phyloP scores from a whole-genome alignment of 2,113 vertebrate species.

The Cyphomyrus discorhynchus region DNA sequence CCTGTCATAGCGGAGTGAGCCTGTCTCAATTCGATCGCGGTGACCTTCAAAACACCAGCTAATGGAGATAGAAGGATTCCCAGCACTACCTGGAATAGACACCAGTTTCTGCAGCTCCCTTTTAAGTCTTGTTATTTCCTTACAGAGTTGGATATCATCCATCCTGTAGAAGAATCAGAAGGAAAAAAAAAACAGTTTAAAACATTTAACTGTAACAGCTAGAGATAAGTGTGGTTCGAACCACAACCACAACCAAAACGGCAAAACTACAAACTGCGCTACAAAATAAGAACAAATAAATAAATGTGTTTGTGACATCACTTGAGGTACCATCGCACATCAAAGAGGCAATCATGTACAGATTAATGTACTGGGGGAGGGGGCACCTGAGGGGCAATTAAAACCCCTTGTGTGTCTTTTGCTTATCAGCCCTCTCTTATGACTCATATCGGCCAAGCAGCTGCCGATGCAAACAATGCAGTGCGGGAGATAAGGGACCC shows the following conservation, averaged over 20 bases:
- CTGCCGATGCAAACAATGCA: neutral
- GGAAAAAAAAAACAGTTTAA: neutral
- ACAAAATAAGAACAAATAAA: neutral
- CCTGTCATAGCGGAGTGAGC: neutral
- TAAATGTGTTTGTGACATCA: neutral
- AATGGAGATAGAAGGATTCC: neutral
- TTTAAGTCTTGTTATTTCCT: constrained; percentile 78
- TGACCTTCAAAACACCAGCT: neutral
- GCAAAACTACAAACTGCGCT: neutral
- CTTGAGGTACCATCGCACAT: neutral
- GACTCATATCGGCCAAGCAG: neutral
- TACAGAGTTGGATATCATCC: constrained; percentile 84
- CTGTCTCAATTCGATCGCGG: neutral
- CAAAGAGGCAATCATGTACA: neutral
- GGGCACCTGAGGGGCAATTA: neutral
- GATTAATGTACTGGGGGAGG: neutral
- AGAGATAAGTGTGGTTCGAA: neutral
- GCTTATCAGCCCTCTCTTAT: neutral
- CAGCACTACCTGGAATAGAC: constrained; percentile 63
- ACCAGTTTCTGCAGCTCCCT: constrained; percentile 74
- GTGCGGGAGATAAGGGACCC: neutral
- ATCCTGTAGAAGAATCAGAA: constrained; percentile 59
- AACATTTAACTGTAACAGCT: neutral
- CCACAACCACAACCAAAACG: neutral
- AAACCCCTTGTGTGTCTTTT: neutral